Conservation (phyloP, 2,888 invertebrate genomes). For the Drosophila phalerata region DNA sequence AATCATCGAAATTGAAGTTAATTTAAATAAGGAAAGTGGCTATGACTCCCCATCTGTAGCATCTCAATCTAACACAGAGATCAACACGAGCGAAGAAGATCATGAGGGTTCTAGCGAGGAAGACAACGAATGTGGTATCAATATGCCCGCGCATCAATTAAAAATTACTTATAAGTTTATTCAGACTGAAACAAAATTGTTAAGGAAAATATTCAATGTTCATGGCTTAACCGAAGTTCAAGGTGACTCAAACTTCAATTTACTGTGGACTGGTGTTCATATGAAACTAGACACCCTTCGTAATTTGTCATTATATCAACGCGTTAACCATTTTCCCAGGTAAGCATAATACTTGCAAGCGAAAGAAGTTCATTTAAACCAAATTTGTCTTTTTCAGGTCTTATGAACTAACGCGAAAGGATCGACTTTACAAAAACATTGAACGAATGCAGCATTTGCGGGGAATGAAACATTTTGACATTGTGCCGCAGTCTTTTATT, state of each 20-base stretch:
- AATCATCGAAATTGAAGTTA: constrained; percentile 29
- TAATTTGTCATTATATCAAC: constrained; percentile 93
- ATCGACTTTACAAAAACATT: constrained; percentile 96
- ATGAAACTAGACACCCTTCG: constrained; percentile 95
- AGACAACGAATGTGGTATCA: constrained; percentile 69
- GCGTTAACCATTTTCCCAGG: constrained; percentile 98
- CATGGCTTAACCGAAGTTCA: constrained; percentile 91
- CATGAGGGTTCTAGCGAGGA: constrained; percentile 66
- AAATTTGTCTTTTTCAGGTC: constrained; percentile 87
- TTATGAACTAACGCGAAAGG: constrained; percentile 97
- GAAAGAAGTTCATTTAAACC: background rate
- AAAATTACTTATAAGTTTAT: constrained; percentile 92
- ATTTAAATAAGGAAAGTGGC: constrained; percentile 53
- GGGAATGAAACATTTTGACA: constrained; percentile 95
- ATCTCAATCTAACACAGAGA: constrained; percentile 35
- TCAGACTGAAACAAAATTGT: constrained; percentile 93
- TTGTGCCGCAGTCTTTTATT: constrained; percentile 98
- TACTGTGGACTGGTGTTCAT: constrained; percentile 97
- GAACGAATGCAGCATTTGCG: constrained; percentile 94
- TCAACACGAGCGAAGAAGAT: constrained; percentile 65
- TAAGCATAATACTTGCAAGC: constrained; percentile 74
- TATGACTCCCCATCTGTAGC: constrained; percentile 35
- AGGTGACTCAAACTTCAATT: constrained; percentile 92
- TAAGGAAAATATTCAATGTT: constrained; percentile 90
- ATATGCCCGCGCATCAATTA: constrained; percentile 89